Evolutionary conservation across 2,797 vertebrate genomes (phyloP).

Genomic region (Streptopelia turtur): DNA sequence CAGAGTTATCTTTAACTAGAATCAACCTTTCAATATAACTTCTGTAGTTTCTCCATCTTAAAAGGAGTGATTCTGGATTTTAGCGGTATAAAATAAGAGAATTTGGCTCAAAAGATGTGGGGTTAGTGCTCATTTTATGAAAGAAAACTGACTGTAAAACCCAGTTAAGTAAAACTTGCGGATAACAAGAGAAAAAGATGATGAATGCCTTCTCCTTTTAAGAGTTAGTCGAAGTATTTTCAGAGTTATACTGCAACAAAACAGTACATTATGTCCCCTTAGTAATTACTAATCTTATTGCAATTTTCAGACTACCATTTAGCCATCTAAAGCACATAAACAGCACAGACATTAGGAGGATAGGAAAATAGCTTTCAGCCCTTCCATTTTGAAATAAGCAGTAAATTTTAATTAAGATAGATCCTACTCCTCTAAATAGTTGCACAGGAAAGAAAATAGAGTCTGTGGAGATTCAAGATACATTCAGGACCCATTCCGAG

Average conservation of each 20-base stretch:
- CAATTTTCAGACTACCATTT: conserved; percentile 56
- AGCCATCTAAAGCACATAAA: conserved; percentile 48
- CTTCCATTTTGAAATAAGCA: conserved; percentile 36
- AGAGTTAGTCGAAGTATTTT: neutral
- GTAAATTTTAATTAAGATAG: conserved; percentile 60
- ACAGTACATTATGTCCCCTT: conserved; percentile 8
- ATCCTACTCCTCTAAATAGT: neutral
- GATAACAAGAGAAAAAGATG: neutral
- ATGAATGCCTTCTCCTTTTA: neutral
- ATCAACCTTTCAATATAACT: neutral
- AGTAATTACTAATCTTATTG: conserved; percentile 50
- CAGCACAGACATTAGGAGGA: conserved; percentile 33
- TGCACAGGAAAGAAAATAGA: conserved; percentile 11
- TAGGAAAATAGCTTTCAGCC: conserved; percentile 36
- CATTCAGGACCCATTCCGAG: neutral
- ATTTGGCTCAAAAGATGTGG: neutral
- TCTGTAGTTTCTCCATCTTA: neutral
- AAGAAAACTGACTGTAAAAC: neutral
- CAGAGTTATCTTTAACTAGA: neutral
- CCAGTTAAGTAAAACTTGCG: neutral
- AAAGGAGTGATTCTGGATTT: neutral
- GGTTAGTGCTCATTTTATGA: neutral
- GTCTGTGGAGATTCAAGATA: conserved; percentile 2
- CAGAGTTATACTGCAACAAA: neutral
- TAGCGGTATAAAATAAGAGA: neutral